phyloP scores from a whole-genome alignment of 37 sponge, comb jelly and placozoan species.

The Haliclona indistincta region DNA sequence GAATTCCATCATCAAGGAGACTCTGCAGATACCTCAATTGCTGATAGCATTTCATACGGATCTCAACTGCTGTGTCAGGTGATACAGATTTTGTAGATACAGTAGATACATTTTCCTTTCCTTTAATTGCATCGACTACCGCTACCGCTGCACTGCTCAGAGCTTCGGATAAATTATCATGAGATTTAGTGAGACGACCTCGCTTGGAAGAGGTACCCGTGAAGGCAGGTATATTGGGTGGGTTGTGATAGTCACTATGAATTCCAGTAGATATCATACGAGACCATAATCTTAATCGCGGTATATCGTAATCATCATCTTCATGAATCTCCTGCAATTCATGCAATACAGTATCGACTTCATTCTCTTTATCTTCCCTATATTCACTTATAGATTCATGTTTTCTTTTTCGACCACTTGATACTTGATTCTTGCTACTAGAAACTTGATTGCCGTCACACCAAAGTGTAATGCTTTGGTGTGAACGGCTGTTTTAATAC shows the following conservation, averaged over 20 bases:
- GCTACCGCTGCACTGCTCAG: neutral
- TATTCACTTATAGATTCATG: neutral
- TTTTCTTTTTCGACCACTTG: neutral
- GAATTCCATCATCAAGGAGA: too few species aligned
- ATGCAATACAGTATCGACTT: neutral
- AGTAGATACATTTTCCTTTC: neutral
- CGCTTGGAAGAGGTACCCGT: neutral
- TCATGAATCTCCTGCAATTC: neutral
- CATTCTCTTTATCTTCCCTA: neutral
- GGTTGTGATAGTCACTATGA: neutral
- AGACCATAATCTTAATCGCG: neutral
- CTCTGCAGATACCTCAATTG: too few species aligned
- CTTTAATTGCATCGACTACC: neutral
- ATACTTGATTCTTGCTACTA: neutral
- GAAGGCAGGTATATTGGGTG: neutral
- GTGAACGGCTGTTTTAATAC: neutral
- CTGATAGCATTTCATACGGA: too few species aligned
- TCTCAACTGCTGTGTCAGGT: too few species aligned
- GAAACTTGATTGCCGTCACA: slow-evolving; percentile 5
- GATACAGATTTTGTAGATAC: too few species aligned
- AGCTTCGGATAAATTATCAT: neutral
- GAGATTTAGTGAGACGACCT: neutral
- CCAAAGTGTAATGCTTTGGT: neutral
- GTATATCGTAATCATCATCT: neutral
- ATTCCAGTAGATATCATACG: neutral